A percentile compares a stretch with the other conserved stretches of the same genome.
phyloP scores from a whole-genome alignment of 1,140 invertebrate genomes.

The Musca domestica region DNA sequence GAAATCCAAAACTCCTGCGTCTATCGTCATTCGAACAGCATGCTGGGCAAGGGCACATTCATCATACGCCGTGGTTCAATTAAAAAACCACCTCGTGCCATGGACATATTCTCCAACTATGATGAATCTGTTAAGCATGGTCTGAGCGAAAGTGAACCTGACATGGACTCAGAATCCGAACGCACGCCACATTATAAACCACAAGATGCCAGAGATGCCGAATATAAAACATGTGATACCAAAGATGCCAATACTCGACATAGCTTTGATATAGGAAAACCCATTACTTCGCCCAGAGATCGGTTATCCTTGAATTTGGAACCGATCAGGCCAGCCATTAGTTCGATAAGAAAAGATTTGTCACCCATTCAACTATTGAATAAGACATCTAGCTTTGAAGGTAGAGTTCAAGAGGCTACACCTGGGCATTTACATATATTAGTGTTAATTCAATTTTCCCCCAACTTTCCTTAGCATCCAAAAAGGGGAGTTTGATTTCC shows the following conservation, averaged over 20 bases:
- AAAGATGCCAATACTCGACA: conserved; percentile 34
- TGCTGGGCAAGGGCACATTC: conserved; percentile 50
- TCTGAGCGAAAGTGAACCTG: conserved; percentile 1
- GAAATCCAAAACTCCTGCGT: conserved; percentile 25
- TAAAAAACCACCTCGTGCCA: conserved; percentile 19
- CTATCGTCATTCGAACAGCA: conserved; percentile 31
- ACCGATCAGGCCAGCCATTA: conserved; percentile 4
- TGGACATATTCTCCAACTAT: conserved; percentile 24
- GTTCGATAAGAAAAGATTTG: not conserved
- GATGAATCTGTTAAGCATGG: not conserved
- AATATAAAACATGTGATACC: conserved; percentile 29
- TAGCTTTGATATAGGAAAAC: conserved; percentile 37
- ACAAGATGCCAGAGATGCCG: conserved; percentile 5
- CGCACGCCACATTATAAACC: not conserved
- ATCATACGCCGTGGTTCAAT: conserved; percentile 42
- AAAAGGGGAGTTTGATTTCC: conserved; percentile 8
- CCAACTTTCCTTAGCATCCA: not conserved
- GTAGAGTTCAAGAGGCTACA: no score
- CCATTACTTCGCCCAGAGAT: conserved; percentile 27
- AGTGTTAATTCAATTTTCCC: no score
- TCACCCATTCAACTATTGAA: not conserved
- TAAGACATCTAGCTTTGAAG: conserved; percentile 1
- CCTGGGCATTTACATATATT: no score
- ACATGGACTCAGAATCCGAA: conserved; percentile 23
- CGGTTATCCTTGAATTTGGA: conserved; percentile 8